Evolutionary conservation across 2,113 vertebrate species (phyloP).

Genomic region (Geothlypis trichas): DNA sequence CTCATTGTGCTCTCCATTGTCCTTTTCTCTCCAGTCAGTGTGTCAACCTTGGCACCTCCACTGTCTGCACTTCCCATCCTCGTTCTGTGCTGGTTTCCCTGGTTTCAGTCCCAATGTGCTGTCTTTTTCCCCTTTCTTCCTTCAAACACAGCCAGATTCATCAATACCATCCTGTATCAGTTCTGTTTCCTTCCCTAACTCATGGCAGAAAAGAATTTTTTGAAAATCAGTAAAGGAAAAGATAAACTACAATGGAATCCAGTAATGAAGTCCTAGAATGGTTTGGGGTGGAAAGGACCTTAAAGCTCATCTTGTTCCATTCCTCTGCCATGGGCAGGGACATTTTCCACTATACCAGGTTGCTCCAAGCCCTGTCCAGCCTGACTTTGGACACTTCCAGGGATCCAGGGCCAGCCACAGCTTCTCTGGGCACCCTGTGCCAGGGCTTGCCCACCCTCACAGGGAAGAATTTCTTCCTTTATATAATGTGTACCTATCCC

Average conservation of each 20-base stretch:
- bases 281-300: not conserved
- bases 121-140: not conserved
- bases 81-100: accelerated
- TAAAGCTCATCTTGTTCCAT: not conserved
- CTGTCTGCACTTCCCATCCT: not conserved
- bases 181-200: not conserved
- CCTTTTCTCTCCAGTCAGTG: not conserved
- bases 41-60: not conserved
- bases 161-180: accelerated
- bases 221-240: not conserved
- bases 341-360: accelerated
- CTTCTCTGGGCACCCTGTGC: not conserved
- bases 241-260: not conserved
- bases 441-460: accelerated
- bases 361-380: accelerated
- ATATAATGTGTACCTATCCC: not conserved
- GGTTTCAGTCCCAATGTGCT: not conserved
- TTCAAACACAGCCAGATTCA: not conserved
- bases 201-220: not conserved
- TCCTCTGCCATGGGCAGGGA: not conserved
- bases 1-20: not conserved
- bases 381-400: not conserved
- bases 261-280: not conserved
- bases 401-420: not conserved
- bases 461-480: not conserved